Evolutionary conservation across 2,888 invertebrate genomes (phyloP).

Genomic region (Heliconius charithonia): DNA sequence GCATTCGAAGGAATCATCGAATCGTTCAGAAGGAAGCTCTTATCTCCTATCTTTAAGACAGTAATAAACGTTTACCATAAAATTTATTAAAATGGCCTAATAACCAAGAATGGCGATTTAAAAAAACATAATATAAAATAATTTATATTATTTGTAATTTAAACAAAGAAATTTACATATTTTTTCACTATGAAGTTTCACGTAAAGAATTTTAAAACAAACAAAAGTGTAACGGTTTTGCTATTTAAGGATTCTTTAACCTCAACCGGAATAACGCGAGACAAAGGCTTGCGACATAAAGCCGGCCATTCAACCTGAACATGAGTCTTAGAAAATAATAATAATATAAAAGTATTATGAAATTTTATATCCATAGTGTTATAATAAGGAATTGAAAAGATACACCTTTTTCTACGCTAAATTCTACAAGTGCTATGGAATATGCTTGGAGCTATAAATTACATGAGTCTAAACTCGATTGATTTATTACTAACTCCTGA

Average conservation of each 20-base stretch:
- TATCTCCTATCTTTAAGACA: too few species aligned
- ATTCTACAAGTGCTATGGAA: too few species aligned
- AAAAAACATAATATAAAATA: too few species aligned
- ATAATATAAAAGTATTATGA: neutral
- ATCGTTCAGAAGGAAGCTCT: too few species aligned
- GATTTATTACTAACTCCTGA: neutral
- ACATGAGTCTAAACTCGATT: neutral
- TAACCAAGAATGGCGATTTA: neutral
- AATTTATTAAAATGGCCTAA: neutral
- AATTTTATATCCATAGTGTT: neutral
- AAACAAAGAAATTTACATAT: neutral
- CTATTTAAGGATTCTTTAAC: slow-evolving; percentile 35
- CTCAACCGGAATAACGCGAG: slow-evolving; percentile 13
- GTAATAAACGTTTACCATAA: neutral
- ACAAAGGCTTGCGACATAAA: slow-evolving; percentile 26
- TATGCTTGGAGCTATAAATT: neutral
- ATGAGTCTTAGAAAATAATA: neutral
- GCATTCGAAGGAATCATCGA: too few species aligned
- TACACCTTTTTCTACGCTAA: neutral
- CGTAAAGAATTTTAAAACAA: slow-evolving; percentile 8
- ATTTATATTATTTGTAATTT: neutral
- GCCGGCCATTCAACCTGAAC: slow-evolving; percentile 32
- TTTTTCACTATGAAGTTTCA: slow-evolving; percentile 7
- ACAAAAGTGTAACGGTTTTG: slow-evolving; percentile 20
- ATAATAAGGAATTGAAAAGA: neutral